Percentiles rank a stretch among this genome's conserved stretches.
Conservation (phyloP, 2,888 invertebrate genomes). For the Myathropa florea region DNA sequence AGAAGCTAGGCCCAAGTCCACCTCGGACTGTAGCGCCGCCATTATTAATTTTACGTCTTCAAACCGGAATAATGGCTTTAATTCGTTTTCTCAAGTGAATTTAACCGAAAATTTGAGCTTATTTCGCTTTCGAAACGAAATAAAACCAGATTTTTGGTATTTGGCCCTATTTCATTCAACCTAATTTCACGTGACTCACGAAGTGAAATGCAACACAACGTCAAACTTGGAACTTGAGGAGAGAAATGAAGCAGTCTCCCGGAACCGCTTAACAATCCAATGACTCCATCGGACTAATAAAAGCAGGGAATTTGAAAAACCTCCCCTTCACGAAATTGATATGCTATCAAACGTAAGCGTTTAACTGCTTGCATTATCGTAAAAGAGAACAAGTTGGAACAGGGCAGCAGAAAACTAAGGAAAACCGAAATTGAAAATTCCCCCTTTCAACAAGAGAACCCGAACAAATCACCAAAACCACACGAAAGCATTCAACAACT, state of each 20-base stretch:
- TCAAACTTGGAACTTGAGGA: not conserved
- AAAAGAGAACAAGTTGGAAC: not conserved
- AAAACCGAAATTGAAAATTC: too few relatives aligned
- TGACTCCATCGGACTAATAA: not conserved
- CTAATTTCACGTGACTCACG: too few relatives aligned
- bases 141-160: too few relatives aligned
- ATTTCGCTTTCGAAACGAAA: too few relatives aligned
- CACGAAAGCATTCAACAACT: slow-evolving; percentile 25
- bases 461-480: not conserved
- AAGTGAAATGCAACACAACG: too few relatives aligned
- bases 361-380: not conserved
- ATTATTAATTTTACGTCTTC: too few relatives aligned
- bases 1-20: too few relatives aligned
- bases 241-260: not conserved
- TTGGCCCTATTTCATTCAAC: too few relatives aligned
- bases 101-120: too few relatives aligned
- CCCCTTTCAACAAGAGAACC: not conserved
- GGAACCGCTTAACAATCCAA: not conserved
- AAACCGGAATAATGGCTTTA: too few relatives aligned
- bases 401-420: not conserved
- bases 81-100: too few relatives aligned
- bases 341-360: not conserved
- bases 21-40: too few relatives aligned
- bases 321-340: not conserved
- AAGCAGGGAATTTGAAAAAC: not conserved